Percentiles rank a stretch among this genome's conserved stretches.
Evolutionary conservation across 2,113 vertebrate genomes (phyloP).

Genomic region (Urocolius indicus): DNA sequence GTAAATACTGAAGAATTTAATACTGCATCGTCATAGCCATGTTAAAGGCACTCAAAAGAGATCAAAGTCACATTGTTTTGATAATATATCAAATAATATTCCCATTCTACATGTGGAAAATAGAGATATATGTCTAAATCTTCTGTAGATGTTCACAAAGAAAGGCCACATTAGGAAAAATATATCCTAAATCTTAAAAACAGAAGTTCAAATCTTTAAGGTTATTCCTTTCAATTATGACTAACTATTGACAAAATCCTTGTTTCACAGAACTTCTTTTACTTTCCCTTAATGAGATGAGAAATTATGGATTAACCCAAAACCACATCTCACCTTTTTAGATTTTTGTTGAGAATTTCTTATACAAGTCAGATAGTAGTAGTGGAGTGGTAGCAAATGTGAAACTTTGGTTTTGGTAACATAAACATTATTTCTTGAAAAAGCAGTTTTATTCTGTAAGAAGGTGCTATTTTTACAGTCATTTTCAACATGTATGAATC

Average conservation of each 20-base stretch:
- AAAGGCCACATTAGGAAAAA: background rate
- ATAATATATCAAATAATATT: background rate
- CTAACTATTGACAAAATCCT: background rate
- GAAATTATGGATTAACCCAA: background rate
- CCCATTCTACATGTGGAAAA: background rate
- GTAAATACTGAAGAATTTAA: background rate
- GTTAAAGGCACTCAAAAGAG: background rate
- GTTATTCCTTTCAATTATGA: background rate
- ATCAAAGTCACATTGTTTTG: background rate
- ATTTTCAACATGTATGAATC: background rate
- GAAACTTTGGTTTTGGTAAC: background rate
- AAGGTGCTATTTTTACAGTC: background rate
- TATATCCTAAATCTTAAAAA: background rate
- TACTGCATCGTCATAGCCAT: background rate
- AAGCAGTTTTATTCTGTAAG: background rate
- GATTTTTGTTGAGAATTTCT: background rate
- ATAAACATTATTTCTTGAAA: background rate
- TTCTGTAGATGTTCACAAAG: background rate
- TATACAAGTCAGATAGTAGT: background rate
- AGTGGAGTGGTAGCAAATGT: background rate
- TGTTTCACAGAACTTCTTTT: background rate
- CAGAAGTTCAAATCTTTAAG: background rate
- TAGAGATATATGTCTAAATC: background rate
- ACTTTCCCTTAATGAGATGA: background rate
- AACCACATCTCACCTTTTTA: background rate